Base-by-base conservation (phyloP, 1,140 invertebrate species). In the Orussus abietinus region DNA sequence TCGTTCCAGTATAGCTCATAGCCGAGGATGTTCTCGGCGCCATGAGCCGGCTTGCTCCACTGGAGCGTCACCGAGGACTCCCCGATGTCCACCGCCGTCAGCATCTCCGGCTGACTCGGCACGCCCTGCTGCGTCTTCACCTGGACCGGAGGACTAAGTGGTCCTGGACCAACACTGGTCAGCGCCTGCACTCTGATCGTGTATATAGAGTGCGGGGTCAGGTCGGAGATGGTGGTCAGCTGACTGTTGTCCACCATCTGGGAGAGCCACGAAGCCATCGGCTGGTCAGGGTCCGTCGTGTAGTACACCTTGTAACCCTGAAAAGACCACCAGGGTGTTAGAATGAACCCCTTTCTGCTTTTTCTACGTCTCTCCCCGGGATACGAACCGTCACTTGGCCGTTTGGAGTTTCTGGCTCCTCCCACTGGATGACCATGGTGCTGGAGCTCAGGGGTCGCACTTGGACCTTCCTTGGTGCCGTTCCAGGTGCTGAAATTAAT, bases 1-100 rank as follows among this genome's bases (percentile, higher is more conserved):
- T 97, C 93, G 74, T 97, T 97, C 89, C 91, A 97, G 62, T 96
- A 97, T 2, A 98, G 77, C 75, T 95, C 92, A 74, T 97, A 98
- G 57, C 88, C 90, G 28, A 92, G 82, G 62, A 97, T 94, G 68
- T 86, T 91, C 66, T 95, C 91, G 37, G 88, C 86, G 38, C 89
- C 86, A 75, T 94, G 90, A 49, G 84, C 78, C 10, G 95, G 94
- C 59, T 86, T 83, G 37, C 80, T 84, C 95, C 95, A 98, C 52
- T 85, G 83, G 53, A 98, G 77, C 38, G 84, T 86, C 31, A 96
- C 88, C 36, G 83, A 80, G 18, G 84, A 89, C 66, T 90, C 86
- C 38, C 86, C 86, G 37, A 87, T 82, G 62, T 90, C 86, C 38
- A 84, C 83, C 9, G 87, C 82, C 47, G 85, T 78, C 45, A 98